Evolutionary conservation across 2,113 vertebrate genomes (phyloP).

Genomic region (Labeo rohita): DNA sequence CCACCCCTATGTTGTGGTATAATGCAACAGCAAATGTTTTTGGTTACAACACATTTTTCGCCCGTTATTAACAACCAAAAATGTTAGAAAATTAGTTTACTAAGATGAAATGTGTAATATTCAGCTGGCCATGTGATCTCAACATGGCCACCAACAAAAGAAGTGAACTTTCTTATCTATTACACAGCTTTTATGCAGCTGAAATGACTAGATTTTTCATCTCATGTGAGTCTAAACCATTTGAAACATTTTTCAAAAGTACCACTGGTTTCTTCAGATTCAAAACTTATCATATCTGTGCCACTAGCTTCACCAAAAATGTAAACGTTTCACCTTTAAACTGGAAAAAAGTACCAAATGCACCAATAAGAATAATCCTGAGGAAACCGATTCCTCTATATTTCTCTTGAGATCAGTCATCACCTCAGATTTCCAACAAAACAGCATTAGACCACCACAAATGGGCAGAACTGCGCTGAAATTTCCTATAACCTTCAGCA

Average conservation of each 20-base stretch:
- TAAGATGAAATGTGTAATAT: background rate
- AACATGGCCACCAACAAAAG: background rate
- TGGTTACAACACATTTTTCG: background rate
- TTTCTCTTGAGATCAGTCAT: conserved; percentile 1
- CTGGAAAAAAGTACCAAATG: too few relatives aligned
- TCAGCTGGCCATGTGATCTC: background rate
- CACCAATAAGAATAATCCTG: conserved; percentile 1
- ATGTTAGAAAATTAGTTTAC: background rate
- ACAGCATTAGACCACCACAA: conserved; percentile 16
- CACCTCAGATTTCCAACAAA: conserved; percentile 13
- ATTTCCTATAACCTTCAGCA: conserved; percentile 15
- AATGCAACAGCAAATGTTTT: too few relatives aligned
- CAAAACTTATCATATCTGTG: background rate
- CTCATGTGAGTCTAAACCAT: background rate
- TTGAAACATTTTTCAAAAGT: background rate
- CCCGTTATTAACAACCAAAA: background rate
- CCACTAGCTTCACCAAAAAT: background rate
- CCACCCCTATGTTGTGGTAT: too few relatives aligned
- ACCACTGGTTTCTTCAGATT: background rate
- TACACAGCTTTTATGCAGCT: background rate
- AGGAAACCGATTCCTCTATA: background rate
- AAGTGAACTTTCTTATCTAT: background rate
- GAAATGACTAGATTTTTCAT: background rate
- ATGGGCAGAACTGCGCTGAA: background rate
- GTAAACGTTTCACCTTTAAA: background rate